A percentile compares a stretch with the other conserved stretches of the same genome.
Conservation (phyloP, 2,888 invertebrate species). For the Gortyna flavago region DNA sequence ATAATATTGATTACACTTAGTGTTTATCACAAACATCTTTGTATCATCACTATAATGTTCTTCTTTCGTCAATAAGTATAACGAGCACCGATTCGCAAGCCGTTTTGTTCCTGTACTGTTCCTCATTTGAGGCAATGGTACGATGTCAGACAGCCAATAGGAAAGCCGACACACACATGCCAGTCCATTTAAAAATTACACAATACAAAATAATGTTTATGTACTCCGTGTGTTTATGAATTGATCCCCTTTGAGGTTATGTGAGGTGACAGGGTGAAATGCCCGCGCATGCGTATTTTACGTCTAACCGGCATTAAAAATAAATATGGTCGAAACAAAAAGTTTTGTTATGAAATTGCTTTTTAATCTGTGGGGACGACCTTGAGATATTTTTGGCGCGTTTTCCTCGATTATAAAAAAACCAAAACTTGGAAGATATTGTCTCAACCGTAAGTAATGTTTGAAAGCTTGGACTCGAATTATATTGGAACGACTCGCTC, state of each 20-base stretch:
- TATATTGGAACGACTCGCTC: constrained; percentile 39
- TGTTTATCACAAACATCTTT: constrained; percentile 42
- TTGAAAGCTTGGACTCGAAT: constrained; percentile 41
- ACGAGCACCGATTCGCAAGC: constrained; percentile 52
- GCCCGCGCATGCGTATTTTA: constrained; percentile 72
- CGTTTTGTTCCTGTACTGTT: constrained; percentile 43
- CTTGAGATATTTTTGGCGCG: constrained; percentile 39
- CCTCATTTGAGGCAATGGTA: constrained; percentile 71
- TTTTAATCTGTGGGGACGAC: constrained; percentile 36
- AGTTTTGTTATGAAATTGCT: constrained; percentile 23
- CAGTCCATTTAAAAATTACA: constrained; percentile 54
- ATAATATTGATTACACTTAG: constrained; percentile 9
- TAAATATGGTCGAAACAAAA: constrained; percentile 39
- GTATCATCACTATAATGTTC: constrained; percentile 30
- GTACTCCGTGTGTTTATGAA: constrained; percentile 59
- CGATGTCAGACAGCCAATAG: constrained; percentile 72
- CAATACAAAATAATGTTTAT: constrained; percentile 58
- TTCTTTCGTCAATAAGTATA: constrained; percentile 20
- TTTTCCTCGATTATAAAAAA: constrained; percentile 44
- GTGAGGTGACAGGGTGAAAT: constrained; percentile 60
- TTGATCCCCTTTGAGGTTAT: constrained; percentile 71
- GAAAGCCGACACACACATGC: constrained; percentile 51
- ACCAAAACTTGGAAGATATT: constrained; percentile 56
- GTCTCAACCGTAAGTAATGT: constrained; percentile 43
- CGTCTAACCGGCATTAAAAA: constrained; percentile 32